Percentiles rank a stretch among this genome's conserved stretches.
Conservation (phyloP, 1,140 invertebrate species). For the Habropoda laboriosa region DNA sequence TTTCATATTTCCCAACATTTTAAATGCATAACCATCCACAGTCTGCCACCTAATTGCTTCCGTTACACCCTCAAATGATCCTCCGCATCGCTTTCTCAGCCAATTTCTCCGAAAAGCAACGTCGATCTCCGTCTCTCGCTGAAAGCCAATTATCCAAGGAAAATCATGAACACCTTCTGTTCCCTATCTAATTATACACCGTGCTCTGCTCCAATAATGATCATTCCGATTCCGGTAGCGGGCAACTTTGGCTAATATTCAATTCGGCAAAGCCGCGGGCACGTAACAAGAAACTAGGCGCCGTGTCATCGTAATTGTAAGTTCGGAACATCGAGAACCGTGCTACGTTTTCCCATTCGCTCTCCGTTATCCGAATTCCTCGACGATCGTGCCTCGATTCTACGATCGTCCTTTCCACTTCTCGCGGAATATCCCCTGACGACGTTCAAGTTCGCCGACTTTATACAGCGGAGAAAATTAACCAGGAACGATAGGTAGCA, state of each 20-base stretch:
- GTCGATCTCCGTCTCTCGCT: too few relatives aligned
- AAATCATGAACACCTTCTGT: neutral
- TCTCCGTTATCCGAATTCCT: neutral
- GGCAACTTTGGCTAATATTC: neutral
- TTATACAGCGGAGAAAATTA: slow-evolving; percentile 13
- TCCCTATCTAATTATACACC: neutral
- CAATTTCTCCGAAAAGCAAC: too few relatives aligned
- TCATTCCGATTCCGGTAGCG: neutral
- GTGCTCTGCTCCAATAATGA: neutral
- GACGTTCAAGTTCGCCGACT: neutral
- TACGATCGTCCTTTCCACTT: neutral
- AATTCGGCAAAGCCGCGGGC: neutral
- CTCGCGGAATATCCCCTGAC: neutral
- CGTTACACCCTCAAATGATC: too few relatives aligned
- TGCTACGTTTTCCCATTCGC: neutral
- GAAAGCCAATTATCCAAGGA: too few relatives aligned
- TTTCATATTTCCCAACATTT: too few relatives aligned
- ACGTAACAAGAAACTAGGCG: neutral
- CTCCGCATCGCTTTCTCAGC: too few relatives aligned
- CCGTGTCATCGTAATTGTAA: neutral
- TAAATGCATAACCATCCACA: too few relatives aligned
- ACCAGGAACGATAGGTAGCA: neutral
- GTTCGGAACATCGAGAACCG: neutral
- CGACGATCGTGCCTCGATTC: neutral
- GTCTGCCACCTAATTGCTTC: too few relatives aligned